Evolutionary conservation across 2,113 vertebrate species (phyloP).

Genomic region (Myotis yumanensis): DNA sequence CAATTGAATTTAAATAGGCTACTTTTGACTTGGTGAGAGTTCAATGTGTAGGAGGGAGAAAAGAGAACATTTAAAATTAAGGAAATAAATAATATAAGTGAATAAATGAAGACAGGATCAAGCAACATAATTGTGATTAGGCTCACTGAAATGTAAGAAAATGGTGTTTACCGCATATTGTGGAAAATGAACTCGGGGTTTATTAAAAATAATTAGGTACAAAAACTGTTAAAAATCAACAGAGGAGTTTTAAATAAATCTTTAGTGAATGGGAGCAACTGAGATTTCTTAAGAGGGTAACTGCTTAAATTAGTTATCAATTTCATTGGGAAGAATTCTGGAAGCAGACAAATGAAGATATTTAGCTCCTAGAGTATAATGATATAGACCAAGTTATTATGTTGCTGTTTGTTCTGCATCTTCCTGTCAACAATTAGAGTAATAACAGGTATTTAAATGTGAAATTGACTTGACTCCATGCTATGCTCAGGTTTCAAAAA

Average conservation of each 20-base stretch:
- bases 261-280: not conserved
- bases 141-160: not conserved
- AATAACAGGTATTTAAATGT: not conserved
- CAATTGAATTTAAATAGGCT: not conserved
- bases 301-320: not conserved
- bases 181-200: not conserved
- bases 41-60: not conserved
- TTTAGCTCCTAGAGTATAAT: not conserved
- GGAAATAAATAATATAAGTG: not conserved
- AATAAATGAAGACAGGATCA: not conserved
- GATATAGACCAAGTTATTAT: not conserved
- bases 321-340: not conserved
- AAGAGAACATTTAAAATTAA: not conserved
- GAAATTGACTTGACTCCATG: not conserved
- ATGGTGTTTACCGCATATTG: rapidly evolving
- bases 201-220: not conserved
- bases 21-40: not conserved
- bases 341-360: not conserved
- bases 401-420: not conserved
- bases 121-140: not conserved
- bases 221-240: not conserved
- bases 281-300: not conserved
- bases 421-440: not conserved
- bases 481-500: not conserved
- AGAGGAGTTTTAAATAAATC: not conserved